These are phyloP conservation scores for Zaprionus nigranus DNA, from an alignment of 1,140 invertebrate genomes.

Conservation along the genomic window DNA sequence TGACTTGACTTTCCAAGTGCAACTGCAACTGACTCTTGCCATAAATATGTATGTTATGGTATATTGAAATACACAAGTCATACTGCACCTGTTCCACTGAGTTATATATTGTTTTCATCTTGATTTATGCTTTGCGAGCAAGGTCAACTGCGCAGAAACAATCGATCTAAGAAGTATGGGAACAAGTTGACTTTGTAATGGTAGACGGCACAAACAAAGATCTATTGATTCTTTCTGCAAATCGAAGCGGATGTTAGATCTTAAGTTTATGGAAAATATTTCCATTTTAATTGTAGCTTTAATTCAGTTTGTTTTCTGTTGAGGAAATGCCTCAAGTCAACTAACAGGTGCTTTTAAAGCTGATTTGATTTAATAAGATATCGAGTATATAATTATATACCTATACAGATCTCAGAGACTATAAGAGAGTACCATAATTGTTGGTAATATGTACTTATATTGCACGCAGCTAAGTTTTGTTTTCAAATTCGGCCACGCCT, in stretches of 20 bases:
- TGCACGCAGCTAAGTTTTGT: too few species aligned
- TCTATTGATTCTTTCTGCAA: neutral
- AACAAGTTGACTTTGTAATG: constrained; percentile 13
- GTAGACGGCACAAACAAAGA: neutral
- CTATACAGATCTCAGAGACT: too few species aligned
- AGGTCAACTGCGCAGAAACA: constrained; percentile 10
- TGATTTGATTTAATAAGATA: too few species aligned
- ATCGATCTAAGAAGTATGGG: constrained; percentile 15
- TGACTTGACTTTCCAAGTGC: constrained; percentile 10
- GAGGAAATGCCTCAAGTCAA: neutral
- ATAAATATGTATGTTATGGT: constrained; percentile 4
- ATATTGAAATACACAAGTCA: neutral
- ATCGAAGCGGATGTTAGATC: constrained; percentile 4
- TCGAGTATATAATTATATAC: too few species aligned
- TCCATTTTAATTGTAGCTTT: neutral
- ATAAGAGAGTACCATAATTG: too few species aligned
- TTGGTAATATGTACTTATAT: too few species aligned
- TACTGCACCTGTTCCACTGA: constrained; percentile 13
- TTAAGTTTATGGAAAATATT: neutral
- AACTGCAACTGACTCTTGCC: constrained; percentile 4
- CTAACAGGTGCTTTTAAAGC: too few species aligned
- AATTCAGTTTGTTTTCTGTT: neutral
- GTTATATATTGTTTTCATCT: constrained; percentile 8
- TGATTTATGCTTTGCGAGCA: constrained; percentile 8
- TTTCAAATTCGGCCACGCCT: too few species aligned